Base-by-base conservation (phyloP, 2,113 vertebrate genomes). In the Pygoscelis antarcticus region DNA sequence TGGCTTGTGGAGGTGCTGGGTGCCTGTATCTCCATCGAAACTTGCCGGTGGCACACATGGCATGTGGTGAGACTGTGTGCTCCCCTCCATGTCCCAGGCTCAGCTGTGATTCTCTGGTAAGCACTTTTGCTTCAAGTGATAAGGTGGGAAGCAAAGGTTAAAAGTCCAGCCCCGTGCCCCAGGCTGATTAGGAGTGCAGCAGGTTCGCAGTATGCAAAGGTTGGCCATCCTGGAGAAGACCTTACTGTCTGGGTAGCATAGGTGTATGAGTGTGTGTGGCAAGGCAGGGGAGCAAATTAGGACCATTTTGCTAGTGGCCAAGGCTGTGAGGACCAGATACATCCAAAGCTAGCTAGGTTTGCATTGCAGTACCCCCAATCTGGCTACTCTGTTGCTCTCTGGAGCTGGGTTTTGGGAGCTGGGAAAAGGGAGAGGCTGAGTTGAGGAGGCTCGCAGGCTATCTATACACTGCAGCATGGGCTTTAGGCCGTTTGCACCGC, bases 401-500 rank as follows among this genome's bases (percentile, higher is more conserved):
- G 66, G 61, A 77, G 44, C 29, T 89, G 42, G 21, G 25, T 61
- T 86, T 70, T 52, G 75, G 25, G 51, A 81, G 30, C 54, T 66
- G 71, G 23, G 54, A 27, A 58, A 46, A 10, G n/a, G 69, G 30
- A 82, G 60, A 42, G 38, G 22, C 36, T 76, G 40, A 9, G 27
- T 3, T 49, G 65, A 36, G 74, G 27, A 87, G 65, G 16, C 70
- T 84, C 12, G 30, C 64, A 36, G 8, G 19, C 49, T 55, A 0
- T 40, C 66, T 32, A 1, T 2, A 0, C 4, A 2, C 11, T 13
- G 74, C 85, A 92, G 22, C 2, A 1, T 14, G 51, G 90, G 55
- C 61, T 90, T 55, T 0, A 1, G 54, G 87, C 25, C 1, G 0
- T 69, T 72, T 1, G 10, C 7, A 21, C 12, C 0, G 0, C 62